A percentile compares a stretch with the other conserved stretches of the same genome.
Conservation (phyloP, 2,888 invertebrate genomes). For the Acrobasis repandana region DNA sequence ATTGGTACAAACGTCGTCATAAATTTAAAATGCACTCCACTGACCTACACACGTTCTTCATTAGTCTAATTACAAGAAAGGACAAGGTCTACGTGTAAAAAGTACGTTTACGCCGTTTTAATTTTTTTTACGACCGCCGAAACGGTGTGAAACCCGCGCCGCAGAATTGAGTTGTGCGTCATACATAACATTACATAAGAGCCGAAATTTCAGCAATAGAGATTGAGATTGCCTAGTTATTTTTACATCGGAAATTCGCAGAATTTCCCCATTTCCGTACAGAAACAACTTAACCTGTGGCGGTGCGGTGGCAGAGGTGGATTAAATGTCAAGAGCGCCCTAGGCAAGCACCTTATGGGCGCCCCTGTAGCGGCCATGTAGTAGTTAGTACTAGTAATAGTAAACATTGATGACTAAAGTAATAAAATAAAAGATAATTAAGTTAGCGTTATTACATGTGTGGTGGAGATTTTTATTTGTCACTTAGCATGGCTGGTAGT, state of each 20-base stretch:
- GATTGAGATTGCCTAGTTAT: slow-evolving; percentile 24
- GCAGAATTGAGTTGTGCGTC: slow-evolving; percentile 14
- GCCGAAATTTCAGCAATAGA: not conserved
- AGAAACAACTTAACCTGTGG: not conserved
- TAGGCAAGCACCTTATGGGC: too few relatives aligned
- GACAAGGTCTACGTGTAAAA: not conserved
- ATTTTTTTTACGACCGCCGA: not conserved
- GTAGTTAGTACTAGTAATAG: too few relatives aligned
- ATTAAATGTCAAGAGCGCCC: too few relatives aligned
- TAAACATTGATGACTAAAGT: too few relatives aligned
- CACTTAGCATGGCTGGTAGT: too few relatives aligned
- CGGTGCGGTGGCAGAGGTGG: too few relatives aligned
- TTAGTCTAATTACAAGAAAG: not conserved
- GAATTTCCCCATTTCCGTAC: slow-evolving; percentile 19
- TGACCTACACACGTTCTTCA: not conserved
- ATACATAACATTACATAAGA: slow-evolving; percentile 2
- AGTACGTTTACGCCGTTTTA: slow-evolving; percentile 3
- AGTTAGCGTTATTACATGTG: too few relatives aligned
- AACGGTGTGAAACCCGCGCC: slow-evolving; percentile 9
- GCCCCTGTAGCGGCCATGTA: too few relatives aligned
- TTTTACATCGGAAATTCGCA: slow-evolving; percentile 30
- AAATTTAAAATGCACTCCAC: not conserved
- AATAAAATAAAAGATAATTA: too few relatives aligned
- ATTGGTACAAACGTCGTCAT: not conserved
- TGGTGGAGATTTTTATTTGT: too few relatives aligned